phyloP scores from a whole-genome alignment of 2,113 vertebrate genomes.

The Atractosteus spatula region DNA sequence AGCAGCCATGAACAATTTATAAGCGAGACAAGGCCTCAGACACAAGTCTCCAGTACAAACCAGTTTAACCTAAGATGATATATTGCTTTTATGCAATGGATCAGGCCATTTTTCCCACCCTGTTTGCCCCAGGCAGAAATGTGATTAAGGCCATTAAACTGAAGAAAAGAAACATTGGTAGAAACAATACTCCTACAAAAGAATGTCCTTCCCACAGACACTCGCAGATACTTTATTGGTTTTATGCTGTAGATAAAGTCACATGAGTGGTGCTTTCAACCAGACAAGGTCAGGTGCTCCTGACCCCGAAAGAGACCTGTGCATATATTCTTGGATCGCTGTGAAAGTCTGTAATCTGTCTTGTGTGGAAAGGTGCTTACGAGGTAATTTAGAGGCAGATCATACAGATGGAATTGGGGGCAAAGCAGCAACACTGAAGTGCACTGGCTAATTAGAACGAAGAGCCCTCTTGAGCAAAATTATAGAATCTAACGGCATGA shows the following conservation, averaged over 20 bases:
- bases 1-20: not conserved
- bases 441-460: conserved; percentile 61
- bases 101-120: too few relatives aligned
- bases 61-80: not conserved
- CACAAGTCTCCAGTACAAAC: not conserved
- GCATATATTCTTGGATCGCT: not conserved
- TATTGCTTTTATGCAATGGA: not conserved
- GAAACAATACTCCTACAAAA: not conserved
- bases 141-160: not conserved
- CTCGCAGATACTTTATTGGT: too few relatives aligned
- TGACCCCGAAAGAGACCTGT: not conserved
- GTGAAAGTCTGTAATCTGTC: not conserved
- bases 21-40: not conserved
- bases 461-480: conserved; percentile 54
- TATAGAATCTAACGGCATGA: not conserved
- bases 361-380: conserved; percentile 47
- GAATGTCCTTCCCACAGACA: too few relatives aligned
- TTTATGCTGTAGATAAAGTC: not conserved
- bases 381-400: conserved; percentile 64
- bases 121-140: not conserved
- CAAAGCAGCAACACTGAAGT: conserved; percentile 52
- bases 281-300: not conserved
- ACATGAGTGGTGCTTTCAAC: not conserved
- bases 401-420: conserved; percentile 57
- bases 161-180: not conserved